Evolutionary conservation across 2,888 invertebrate species (phyloP).

Genomic region (Chironomus tentans): DNA sequence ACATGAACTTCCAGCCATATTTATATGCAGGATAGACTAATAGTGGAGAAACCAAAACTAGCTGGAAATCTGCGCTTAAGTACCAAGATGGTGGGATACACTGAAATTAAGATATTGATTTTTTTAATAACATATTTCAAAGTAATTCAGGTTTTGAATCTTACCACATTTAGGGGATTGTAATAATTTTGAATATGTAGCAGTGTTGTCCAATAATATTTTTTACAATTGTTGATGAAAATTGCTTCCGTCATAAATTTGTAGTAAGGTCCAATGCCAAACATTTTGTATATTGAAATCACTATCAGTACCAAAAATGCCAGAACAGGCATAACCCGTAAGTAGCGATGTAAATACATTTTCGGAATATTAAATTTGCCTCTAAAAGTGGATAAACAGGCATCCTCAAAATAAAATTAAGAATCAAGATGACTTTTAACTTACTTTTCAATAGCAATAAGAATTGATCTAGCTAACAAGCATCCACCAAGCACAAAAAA

Average conservation of each 20-base stretch:
- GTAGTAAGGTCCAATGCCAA: conserved; percentile 49
- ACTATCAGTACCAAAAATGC: conserved; percentile 45
- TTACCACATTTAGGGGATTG: conserved; percentile 36
- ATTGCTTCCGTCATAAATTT: conserved; percentile 11
- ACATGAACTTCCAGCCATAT: not conserved
- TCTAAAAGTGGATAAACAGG: not conserved
- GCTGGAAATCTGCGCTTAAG: conserved; percentile 49
- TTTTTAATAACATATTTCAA: too few species aligned
- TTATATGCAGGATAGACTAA: conserved; percentile 31
- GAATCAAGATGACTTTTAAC: conserved; percentile 29
- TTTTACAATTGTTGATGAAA: conserved; percentile 33
- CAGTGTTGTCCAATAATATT: conserved; percentile 45
- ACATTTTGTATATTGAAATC: conserved; percentile 44
- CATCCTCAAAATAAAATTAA: too few species aligned
- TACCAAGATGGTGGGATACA: conserved; percentile 52
- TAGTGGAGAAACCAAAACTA: conserved; percentile 48
- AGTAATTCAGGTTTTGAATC: not conserved
- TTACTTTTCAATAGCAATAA: conserved; percentile 39
- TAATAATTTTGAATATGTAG: conserved; percentile 45
- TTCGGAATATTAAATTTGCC: conserved; percentile 38
- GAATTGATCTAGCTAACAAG: conserved; percentile 43
- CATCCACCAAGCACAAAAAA: conserved; percentile 55
- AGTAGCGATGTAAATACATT: conserved; percentile 42
- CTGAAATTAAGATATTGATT: conserved; percentile 33
- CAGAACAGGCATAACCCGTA: conserved; percentile 48